These are phyloP conservation scores for Brassicogethes aeneus DNA, from an alignment of 2,888 invertebrate genomes.

Conservation along the genomic window DNA sequence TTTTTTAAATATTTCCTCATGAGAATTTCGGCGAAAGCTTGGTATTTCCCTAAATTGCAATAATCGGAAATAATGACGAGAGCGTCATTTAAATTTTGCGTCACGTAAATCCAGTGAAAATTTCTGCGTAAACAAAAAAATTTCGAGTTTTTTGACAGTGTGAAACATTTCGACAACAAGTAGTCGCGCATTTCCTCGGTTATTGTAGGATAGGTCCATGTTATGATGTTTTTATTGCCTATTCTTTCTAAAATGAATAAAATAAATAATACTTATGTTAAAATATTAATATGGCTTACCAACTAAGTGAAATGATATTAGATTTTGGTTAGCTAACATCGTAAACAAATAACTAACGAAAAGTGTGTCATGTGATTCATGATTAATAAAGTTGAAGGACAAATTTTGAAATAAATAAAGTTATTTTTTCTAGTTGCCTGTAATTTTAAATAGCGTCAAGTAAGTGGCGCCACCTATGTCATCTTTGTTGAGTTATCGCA, in stretches of 20 bases:
- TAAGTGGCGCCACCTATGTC: no score
- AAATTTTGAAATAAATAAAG: neutral
- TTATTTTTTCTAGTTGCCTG: neutral
- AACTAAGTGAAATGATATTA: conserved; percentile 22
- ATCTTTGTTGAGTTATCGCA: no score
- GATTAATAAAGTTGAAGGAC: conserved; percentile 4
- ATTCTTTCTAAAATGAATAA: conserved; percentile 1
- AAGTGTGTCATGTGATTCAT: conserved; percentile 6
- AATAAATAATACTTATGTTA: conserved; percentile 15
- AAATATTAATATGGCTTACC: conserved; percentile 14
- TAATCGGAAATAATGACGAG: neutral
- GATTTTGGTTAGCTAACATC: conserved; percentile 13
- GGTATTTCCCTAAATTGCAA: neutral
- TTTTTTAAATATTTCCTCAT: neutral
- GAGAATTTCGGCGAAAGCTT: neutral
- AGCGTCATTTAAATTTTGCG: neutral
- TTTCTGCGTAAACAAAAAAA: neutral
- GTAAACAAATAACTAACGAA: conserved; percentile 5
- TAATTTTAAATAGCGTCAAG: no score
- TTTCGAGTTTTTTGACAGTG: neutral
- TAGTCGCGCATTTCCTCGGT: neutral
- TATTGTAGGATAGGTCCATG: neutral
- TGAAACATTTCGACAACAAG: neutral
- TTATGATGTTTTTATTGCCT: neutral
- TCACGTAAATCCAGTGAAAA: neutral